Evolutionary conservation across 2,113 vertebrate genomes (phyloP).

Genomic region (Phrynosoma platyrhinos): DNA sequence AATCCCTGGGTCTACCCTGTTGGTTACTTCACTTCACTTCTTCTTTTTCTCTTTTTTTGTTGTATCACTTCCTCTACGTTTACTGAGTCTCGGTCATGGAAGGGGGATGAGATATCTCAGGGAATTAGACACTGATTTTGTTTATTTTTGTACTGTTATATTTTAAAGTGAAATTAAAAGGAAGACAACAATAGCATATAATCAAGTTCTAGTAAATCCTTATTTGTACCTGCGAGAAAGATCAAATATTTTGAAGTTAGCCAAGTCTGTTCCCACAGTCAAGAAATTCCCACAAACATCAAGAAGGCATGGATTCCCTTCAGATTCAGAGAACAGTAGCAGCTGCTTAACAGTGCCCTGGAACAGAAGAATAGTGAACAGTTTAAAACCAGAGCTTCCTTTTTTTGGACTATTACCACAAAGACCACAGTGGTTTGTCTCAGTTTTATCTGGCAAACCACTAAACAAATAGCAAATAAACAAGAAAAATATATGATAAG

Average conservation of each 20-base stretch:
- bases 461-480: neutral
- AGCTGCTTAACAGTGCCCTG: conserved; percentile 97
- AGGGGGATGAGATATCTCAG: neutral
- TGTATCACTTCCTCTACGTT: neutral
- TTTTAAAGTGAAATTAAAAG: neutral
- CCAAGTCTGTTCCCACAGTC: conserved; percentile 90
- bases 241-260: conserved; percentile 92
- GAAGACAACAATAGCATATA: rapidly evolving
- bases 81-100: neutral
- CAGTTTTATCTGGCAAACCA: neutral
- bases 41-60: neutral
- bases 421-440: neutral
- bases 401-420: conserved; percentile 2
- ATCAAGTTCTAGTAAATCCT: neutral
- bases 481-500: neutral
- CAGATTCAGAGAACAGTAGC: conserved; percentile 87
- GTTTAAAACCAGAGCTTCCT: neutral
- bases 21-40: neutral
- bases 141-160: neutral
- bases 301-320: conserved; percentile 89
- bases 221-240: conserved; percentile 90
- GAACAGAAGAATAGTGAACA: neutral
- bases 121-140: no score
- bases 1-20: neutral
- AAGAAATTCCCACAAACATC: conserved; percentile 90